Evolutionary conservation across 1,140 invertebrate species (phyloP), one percentile per base, ranked within the genome.

Genomic region (Drosophila pseudoobscura): DNA sequence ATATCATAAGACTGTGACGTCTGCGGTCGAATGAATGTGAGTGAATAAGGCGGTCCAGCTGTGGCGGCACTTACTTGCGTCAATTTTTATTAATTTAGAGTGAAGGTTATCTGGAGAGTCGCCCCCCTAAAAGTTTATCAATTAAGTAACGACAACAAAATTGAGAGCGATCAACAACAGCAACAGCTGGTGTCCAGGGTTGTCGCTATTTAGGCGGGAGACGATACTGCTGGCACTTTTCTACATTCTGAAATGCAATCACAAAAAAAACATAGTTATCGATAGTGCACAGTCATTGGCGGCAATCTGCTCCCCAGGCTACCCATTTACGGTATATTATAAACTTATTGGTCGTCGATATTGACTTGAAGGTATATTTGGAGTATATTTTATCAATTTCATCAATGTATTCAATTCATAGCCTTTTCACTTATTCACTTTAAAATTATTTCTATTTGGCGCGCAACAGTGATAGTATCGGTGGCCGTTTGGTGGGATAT

Each of bases 61-160:
- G 65, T 26, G 61, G 11, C 51, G 7, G 3, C 35, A 71, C 78
- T 68, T 65, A 85, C 82, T 85, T 78, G 78, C 58, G 82, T 69
- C 63, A 69, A 74, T 56, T 51, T 61, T 78, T 53, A 69, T 55
- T 77, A 76, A 63, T 78, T 87, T 71, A 53, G 17, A 41, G 47
- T 66, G 61, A 65, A 70, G 82, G 82, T 87, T 85, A 87, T 87
- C 82, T 75, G 70, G 56, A 68, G 50, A 39, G 35, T 59, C 53
- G 73, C 78, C 65, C 74, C 68, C 54, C 47, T 41, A 35, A 66
- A 69, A 74, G 72, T 85, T 85, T 74, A 76, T 85, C 63, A 85
- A 87, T 69, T 87, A 80, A 85, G 69, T 87, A 85, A 85, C 52
- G 59, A 63, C 74, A 77, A 54, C 49, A 74, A 75, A 60, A 51